These are phyloP conservation scores for Oreochromis aureus DNA, from an alignment of 2,113 vertebrate genomes.

Conservation along the genomic window DNA sequence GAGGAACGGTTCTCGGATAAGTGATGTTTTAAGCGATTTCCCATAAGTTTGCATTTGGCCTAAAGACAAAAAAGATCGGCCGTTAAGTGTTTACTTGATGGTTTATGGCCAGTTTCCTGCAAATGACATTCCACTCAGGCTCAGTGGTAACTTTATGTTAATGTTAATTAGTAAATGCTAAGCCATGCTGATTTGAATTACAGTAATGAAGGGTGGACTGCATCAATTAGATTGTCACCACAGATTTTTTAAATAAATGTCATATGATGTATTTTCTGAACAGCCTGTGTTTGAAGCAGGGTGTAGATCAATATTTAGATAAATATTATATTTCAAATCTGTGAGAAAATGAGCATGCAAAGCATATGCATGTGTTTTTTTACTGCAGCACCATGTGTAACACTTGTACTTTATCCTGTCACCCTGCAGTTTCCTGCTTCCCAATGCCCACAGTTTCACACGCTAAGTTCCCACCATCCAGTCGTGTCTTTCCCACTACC, in stretches of 20 bases:
- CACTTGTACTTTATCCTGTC: neutral
- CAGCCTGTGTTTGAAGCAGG: neutral
- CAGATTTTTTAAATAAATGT: neutral
- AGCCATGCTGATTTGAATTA: neutral
- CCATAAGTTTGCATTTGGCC: neutral
- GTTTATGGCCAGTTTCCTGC: neutral
- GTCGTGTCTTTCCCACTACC: neutral
- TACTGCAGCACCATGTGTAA: neutral
- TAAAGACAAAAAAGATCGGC: neutral
- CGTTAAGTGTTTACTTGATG: neutral
- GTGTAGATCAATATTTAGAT: neutral
- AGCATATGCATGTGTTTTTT: neutral
- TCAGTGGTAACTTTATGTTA: neutral
- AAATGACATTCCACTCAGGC: neutral
- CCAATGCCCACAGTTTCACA: constrained; percentile 34
- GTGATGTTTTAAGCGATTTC: neutral
- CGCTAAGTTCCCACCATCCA: constrained; percentile 21
- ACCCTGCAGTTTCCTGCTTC: constrained; percentile 50
- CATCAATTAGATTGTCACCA: neutral
- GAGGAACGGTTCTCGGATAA: neutral
- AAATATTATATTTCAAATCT: neutral
- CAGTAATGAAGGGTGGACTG: neutral
- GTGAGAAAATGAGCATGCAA: constrained; percentile 5
- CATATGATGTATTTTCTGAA: neutral
- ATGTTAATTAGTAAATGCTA: neutral